Evolutionary conservation across 2,888 invertebrate species (phyloP).

Genomic region (Molanna angustata): DNA sequence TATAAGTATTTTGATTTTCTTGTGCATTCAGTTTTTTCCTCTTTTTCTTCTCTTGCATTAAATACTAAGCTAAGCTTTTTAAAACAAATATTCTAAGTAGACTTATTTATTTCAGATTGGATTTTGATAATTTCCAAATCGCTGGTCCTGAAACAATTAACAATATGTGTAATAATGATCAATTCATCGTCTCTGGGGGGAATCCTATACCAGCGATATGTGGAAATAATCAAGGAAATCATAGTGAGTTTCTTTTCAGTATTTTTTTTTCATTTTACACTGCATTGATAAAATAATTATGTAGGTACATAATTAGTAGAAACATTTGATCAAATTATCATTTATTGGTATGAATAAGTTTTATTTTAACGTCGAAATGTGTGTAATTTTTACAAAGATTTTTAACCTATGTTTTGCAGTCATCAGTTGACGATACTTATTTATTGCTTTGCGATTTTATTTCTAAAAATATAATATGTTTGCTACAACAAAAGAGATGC

Average conservation of each 20-base stretch:
- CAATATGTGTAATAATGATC: constrained; percentile 80
- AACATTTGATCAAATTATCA: no score
- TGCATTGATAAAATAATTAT: not conserved
- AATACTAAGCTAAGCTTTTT: not conserved
- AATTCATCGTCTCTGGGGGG: constrained; percentile 81
- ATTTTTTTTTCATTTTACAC: not conserved
- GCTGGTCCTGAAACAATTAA: constrained; percentile 74
- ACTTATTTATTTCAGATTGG: constrained; percentile 61
- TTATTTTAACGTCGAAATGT: no score
- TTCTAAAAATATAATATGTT: no score
- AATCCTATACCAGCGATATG: constrained; percentile 79
- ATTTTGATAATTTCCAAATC: constrained; percentile 74
- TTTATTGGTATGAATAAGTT: no score
- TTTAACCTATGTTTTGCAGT: no score
- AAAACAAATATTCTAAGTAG: not conserved
- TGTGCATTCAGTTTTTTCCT: no score
- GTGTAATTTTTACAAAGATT: no score
- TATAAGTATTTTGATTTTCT: no score
- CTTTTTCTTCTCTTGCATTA: no score
- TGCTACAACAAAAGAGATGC: no score
- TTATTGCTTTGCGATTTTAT: no score
- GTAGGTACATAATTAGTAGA: not conserved
- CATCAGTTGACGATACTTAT: no score
- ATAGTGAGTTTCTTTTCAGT: constrained; percentile 54
- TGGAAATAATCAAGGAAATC: constrained; percentile 76